A percentile compares a stretch with the other conserved stretches of the same genome.
These are phyloP conservation scores for Opisthograptis luteolata DNA, from an alignment of 2,888 invertebrate genomes.

Conservation along the genomic window DNA sequence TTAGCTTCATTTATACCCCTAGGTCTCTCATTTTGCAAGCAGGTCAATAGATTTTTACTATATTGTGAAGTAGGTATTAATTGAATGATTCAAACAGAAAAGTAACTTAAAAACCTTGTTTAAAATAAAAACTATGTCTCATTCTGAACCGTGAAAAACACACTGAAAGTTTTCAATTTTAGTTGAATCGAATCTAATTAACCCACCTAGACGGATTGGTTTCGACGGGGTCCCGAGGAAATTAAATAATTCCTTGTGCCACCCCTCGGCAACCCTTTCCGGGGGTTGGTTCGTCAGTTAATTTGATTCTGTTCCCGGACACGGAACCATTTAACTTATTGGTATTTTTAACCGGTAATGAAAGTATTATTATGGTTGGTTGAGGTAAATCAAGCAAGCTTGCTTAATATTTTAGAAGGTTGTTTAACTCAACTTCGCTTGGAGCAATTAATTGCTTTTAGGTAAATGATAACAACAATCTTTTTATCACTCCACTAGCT, in stretches of 20 bases:
- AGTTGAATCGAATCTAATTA: slow-evolving; percentile 29
- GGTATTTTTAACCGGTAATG: slow-evolving; percentile 12
- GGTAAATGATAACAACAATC: no score
- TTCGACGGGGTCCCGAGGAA: slow-evolving; percentile 32
- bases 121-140: no score
- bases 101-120: no score
- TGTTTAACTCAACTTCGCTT: no score
- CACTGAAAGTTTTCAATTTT: slow-evolving; percentile 9
- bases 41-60: no score
- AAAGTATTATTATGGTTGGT: neutral
- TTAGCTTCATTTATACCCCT: no score
- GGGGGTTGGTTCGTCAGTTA: slow-evolving; percentile 9
- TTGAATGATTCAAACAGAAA: no score
- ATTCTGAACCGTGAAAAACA: no score
- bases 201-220: slow-evolving; percentile 33
- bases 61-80: no score
- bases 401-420: neutral
- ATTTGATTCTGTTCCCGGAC: slow-evolving; percentile 11
- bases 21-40: no score
- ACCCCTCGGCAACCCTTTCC: slow-evolving; percentile 17
- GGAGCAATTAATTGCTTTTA: no score
- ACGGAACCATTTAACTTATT: slow-evolving; percentile 12
- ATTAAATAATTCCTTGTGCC: slow-evolving; percentile 40
- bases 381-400: neutral
- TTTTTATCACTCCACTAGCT: no score